phyloP scores from a whole-genome alignment of 2,888 invertebrate genomes.

The Seira musarum region DNA sequence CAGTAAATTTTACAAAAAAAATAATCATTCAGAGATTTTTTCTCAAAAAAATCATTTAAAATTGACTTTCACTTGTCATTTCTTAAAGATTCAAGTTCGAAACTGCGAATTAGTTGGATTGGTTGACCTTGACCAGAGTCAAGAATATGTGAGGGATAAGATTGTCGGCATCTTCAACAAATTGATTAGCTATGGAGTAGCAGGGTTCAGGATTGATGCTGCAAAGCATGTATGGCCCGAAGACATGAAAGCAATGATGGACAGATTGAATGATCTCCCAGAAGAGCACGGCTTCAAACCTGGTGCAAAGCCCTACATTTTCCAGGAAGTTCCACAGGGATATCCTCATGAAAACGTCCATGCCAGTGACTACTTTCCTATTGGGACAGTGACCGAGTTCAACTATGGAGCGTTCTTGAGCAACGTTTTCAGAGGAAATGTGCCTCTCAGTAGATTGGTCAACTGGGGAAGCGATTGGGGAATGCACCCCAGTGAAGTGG shows the following conservation, averaged over 20 bases:
- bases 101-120: conserved; percentile 82
- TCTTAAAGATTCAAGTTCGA: conserved; percentile 76
- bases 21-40: no score
- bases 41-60: no score
- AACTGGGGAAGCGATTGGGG: conserved; percentile 75
- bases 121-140: conserved; percentile 83
- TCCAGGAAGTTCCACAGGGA: conserved; percentile 70
- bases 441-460: conserved; percentile 32
- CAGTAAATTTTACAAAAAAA: no score
- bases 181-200: conserved; percentile 82
- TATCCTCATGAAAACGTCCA: conserved; percentile 71
- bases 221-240: conserved; percentile 75
- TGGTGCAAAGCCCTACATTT: conserved; percentile 67
- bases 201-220: conserved; percentile 82
- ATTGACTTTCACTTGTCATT: no score
- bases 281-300: conserved; percentile 67
- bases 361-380: conserved; percentile 70
- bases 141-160: conserved; percentile 78
- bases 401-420: conserved; percentile 77
- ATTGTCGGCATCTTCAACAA: conserved; percentile 80
- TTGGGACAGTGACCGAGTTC: conserved; percentile 75
- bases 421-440: conserved; percentile 73
- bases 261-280: conserved; percentile 70
- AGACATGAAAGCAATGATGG: conserved; percentile 72
- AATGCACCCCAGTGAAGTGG: conserved; percentile 77